Percentiles rank a stretch among this genome's conserved stretches.
Evolutionary conservation across 2,888 invertebrate genomes (phyloP).

Genomic region (Drosophila borealis): DNA sequence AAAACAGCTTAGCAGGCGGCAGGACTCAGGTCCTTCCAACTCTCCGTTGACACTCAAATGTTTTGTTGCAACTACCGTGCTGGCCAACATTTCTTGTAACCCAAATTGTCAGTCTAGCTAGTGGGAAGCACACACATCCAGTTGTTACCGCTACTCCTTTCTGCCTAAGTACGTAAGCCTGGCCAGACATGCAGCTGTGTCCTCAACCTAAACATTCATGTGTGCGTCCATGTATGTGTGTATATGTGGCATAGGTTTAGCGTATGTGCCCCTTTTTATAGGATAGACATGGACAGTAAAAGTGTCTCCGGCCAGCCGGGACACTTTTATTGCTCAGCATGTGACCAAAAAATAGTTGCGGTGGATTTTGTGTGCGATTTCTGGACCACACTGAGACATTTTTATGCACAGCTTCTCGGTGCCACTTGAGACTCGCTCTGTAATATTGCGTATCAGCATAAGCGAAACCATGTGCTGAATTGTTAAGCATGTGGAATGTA

Average conservation of each 20-base stretch:
- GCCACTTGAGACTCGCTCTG: slow-evolving; percentile 11
- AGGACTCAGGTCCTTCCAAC: slow-evolving; percentile 32
- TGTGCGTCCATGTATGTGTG: slow-evolving; percentile 16
- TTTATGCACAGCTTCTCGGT: slow-evolving; percentile 52
- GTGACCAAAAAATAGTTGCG: slow-evolving; percentile 76
- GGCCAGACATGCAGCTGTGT: slow-evolving; percentile 65
- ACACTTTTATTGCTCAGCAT: slow-evolving; percentile 77
- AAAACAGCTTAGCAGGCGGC: slow-evolving; percentile 67
- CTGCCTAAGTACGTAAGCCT: slow-evolving; percentile 65
- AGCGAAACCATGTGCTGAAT: slow-evolving; percentile 70
- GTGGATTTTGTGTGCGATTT: slow-evolving; percentile 75
- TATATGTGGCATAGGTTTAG: slow-evolving; percentile 54
- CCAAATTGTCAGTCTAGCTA: slow-evolving; percentile 70
- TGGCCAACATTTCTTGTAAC: slow-evolving; percentile 46
- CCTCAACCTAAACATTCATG: slow-evolving; percentile 19
- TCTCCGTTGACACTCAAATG: slow-evolving; percentile 26
- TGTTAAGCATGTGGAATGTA: slow-evolving; percentile 59
- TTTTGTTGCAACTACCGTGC: slow-evolving; percentile 42
- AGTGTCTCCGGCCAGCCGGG: slow-evolving; percentile 69
- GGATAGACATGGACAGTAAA: slow-evolving; percentile 67
- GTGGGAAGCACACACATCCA: slow-evolving; percentile 25
- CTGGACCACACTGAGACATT: slow-evolving; percentile 52
- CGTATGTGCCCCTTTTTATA: slow-evolving; percentile 69
- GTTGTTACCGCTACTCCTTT: slow-evolving; percentile 29
- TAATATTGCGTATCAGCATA: slow-evolving; percentile 64